Percentiles rank a stretch among this genome's conserved stretches.
Conservation (phyloP, 2,888 invertebrate species). For the Lepidocyrtoides sp. region DNA sequence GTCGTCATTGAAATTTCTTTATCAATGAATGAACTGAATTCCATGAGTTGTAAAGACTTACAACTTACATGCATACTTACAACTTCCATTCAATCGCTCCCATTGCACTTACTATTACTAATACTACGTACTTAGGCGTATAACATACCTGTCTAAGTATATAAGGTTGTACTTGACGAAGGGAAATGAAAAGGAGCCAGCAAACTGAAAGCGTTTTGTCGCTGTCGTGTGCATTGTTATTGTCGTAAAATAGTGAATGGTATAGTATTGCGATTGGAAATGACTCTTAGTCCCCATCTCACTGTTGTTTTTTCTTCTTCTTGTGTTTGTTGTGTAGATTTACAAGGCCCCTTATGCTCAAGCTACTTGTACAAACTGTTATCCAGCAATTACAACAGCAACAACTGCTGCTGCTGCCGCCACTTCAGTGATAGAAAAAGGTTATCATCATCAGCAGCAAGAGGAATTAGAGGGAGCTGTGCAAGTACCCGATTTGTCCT, state of each 20-base stretch:
- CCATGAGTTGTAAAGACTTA: conserved; percentile 47
- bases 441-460: conserved; percentile 15
- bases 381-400: conserved; percentile 30
- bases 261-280: conserved; percentile 26
- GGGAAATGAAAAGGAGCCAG: too few species aligned
- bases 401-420: conserved; percentile 12
- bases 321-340: conserved; percentile 66
- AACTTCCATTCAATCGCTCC: not conserved
- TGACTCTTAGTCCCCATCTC: conserved; percentile 57
- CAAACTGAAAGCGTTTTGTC: conserved; percentile 39
- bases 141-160: not conserved
- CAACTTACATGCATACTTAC: conserved; percentile 25
- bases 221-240: conserved; percentile 22
- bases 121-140: not conserved
- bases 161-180: not conserved
- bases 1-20: conserved; percentile 40
- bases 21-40: conserved; percentile 49
- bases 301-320: conserved; percentile 50
- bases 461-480: conserved; percentile 35
- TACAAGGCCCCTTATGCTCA: conserved; percentile 67
- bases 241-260: conserved; percentile 27
- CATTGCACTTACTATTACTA: not conserved
- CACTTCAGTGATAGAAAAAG: conserved; percentile 1
- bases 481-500: conserved; percentile 58
- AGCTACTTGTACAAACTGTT: not conserved